Evolutionary conservation across 2,888 invertebrate species (phyloP).

Genomic region (Eilema depressum): DNA sequence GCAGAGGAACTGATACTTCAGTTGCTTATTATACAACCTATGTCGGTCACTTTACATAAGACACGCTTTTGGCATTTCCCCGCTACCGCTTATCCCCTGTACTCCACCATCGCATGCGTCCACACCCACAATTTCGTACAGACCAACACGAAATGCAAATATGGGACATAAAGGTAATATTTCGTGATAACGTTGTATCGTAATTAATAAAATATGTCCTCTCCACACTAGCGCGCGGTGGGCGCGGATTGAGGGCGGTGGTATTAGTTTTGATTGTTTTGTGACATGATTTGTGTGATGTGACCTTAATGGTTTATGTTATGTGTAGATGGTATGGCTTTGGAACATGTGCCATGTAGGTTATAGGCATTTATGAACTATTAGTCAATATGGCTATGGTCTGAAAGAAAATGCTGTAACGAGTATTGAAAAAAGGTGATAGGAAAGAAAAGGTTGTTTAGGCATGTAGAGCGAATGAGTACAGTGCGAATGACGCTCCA

Average conservation of each 20-base stretch:
- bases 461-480: no score
- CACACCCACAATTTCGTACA: constrained; percentile 76
- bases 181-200: constrained; percentile 79
- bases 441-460: no score
- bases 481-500: no score
- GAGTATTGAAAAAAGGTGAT: no score
- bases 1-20: background rate
- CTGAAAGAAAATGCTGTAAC: no score
- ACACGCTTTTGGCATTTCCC: background rate
- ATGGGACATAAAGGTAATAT: constrained; percentile 84
- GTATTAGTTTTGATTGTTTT: constrained; percentile 73
- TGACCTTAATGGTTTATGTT: constrained; percentile 67
- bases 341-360: background rate
- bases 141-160: constrained; percentile 85
- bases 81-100: constrained; percentile 24
- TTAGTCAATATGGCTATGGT: no score
- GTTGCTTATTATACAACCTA: background rate
- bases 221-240: constrained; percentile 45
- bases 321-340: background rate
- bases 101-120: constrained; percentile 69
- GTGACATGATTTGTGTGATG: constrained; percentile 67
- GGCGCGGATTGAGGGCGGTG: constrained; percentile 71
- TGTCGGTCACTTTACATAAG: background rate
- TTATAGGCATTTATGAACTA: no score
- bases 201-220: constrained; percentile 86